Percentiles rank a stretch among this genome's conserved stretches.
Conservation (phyloP, 1,140 invertebrate species). For the Halotydeus destructor region DNA sequence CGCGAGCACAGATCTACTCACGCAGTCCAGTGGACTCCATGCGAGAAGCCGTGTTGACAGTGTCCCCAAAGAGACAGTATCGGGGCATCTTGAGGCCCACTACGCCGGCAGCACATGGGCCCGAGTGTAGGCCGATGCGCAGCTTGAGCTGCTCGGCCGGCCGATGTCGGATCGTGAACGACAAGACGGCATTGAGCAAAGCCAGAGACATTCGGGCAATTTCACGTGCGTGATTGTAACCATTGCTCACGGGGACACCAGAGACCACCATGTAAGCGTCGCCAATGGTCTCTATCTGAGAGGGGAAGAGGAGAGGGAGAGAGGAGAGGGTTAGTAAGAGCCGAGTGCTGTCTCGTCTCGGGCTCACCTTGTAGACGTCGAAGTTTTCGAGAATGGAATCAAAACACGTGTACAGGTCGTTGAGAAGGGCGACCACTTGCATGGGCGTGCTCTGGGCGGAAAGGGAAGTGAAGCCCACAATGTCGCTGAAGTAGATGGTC, state of each 20-base stretch:
- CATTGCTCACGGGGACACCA: conserved; percentile 34
- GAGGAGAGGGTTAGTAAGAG: too few species aligned
- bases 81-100: conserved; percentile 74
- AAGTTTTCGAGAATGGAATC: conserved; percentile 81
- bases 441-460: conserved; percentile 29
- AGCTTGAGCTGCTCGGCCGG: conserved; percentile 59
- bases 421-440: conserved; percentile 66
- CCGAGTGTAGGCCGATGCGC: conserved; percentile 40
- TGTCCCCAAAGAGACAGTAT: conserved; percentile 73
- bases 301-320: background rate
- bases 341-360: too few species aligned
- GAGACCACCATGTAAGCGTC: conserved; percentile 35
- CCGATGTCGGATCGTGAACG: conserved; percentile 71
- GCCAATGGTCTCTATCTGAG: conserved; percentile 33
- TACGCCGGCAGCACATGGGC: conserved; percentile 34
- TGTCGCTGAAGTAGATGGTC: conserved; percentile 96
- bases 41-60: conserved; percentile 73
- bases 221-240: conserved; percentile 33
- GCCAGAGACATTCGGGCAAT: conserved; percentile 63
- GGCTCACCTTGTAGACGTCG: conserved; percentile 88
- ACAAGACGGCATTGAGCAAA: conserved; percentile 58
- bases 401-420: conserved; percentile 84
- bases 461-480: conserved; percentile 53
- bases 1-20: background rate
- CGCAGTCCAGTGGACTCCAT: conserved; percentile 66